phyloP scores from a whole-genome alignment of 2,797 vertebrate species.

The Pogonophryne albipinna region DNA sequence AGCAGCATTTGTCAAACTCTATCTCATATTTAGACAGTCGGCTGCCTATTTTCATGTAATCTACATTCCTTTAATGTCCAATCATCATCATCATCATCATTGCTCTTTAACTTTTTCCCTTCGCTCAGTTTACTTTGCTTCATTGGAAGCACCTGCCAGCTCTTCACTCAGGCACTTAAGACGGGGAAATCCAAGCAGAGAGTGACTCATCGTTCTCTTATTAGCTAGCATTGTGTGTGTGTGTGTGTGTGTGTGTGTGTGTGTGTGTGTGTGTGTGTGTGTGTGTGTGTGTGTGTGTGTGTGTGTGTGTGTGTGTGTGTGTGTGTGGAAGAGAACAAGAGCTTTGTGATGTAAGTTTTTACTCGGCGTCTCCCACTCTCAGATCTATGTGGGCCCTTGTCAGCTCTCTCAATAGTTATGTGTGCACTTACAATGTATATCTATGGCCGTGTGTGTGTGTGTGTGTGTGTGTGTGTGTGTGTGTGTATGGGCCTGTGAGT shows the following conservation, averaged over 20 bases:
- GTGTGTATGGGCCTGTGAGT: slow-evolving; percentile 5
- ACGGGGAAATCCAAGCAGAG: slow-evolving; percentile 60
- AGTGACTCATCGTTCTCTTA: slow-evolving; percentile 73
- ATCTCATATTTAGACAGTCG: slow-evolving; percentile 65
- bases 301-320: slow-evolving; percentile 27
- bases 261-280: slow-evolving; percentile 23
- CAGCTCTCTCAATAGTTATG: slow-evolving; percentile 69
- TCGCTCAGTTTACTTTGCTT: slow-evolving; percentile 63
- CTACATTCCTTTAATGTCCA: slow-evolving; percentile 65
- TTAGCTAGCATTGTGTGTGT: slow-evolving; percentile 41
- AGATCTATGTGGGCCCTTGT: slow-evolving; percentile 71
- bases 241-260: slow-evolving; percentile 29
- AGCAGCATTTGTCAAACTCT: slow-evolving; percentile 59
- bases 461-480: slow-evolving; percentile 23
- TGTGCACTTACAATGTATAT: slow-evolving; percentile 67
- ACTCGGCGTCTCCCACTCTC: slow-evolving; percentile 61
- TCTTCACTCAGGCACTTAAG: slow-evolving; percentile 71
- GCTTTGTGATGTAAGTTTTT: slow-evolving; percentile 61
- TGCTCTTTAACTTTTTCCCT: slow-evolving; percentile 56
- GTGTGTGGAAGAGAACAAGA: slow-evolving; percentile 45
- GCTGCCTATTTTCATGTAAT: slow-evolving; percentile 53
- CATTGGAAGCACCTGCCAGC: slow-evolving; percentile 75
- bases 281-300: slow-evolving; percentile 18
- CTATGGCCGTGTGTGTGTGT: slow-evolving; percentile 6
- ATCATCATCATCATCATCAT: slow-evolving; percentile 52